These are phyloP conservation scores for Passer domesticus DNA, from an alignment of 2,113 vertebrate species.

Conservation along the genomic window DNA sequence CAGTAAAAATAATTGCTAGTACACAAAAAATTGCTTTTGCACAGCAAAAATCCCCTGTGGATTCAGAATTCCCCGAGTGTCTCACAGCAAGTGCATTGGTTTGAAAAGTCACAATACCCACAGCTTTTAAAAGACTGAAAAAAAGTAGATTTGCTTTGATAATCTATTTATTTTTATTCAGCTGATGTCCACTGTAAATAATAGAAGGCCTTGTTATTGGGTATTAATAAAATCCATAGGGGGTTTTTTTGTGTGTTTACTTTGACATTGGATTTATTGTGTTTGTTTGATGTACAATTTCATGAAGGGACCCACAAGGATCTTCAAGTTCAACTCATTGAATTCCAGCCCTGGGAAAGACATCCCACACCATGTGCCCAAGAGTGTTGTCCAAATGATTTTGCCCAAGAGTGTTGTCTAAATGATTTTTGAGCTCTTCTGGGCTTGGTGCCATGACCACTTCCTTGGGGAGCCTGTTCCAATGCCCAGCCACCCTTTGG, in stretches of 20 bases:
- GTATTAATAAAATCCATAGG: not conserved
- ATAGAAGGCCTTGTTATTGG: not conserved
- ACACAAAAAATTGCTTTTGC: not conserved
- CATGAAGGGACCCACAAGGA: rapidly evolving
- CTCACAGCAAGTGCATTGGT: not conserved
- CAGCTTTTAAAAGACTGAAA: not conserved
- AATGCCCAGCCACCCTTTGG: no score
- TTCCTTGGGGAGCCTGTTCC: not conserved
- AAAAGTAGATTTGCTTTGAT: not conserved
- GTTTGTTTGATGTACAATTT: not conserved
- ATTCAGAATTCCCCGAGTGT: not conserved
- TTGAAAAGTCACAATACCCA: not conserved
- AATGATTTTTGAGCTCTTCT: not conserved
- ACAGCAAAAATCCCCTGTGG: not conserved
- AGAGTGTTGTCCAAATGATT: not conserved
- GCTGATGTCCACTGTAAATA: not conserved
- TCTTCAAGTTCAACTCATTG: not conserved
- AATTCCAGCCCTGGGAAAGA: not conserved
- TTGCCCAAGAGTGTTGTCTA: rapidly evolving
- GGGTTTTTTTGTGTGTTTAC: not conserved
- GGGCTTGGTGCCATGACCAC: not conserved
- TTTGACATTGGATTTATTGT: not conserved
- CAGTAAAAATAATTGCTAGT: not conserved
- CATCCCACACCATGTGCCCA: rapidly evolving
- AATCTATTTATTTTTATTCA: not conserved